phyloP scores from a whole-genome alignment of 2,888 invertebrate species.

The Trissoscelio sp. region DNA sequence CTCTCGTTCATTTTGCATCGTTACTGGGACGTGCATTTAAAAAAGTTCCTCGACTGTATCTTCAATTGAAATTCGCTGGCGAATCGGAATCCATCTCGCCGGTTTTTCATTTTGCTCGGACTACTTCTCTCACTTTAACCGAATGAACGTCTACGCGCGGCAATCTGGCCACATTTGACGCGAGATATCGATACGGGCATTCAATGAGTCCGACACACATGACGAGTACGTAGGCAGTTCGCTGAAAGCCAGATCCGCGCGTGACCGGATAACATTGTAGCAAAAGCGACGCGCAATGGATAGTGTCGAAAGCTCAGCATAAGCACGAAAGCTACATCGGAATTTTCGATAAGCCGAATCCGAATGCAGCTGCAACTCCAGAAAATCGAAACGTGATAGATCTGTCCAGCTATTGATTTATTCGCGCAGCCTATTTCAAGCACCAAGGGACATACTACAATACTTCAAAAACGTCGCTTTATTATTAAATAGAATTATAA shows the following conservation, averaged over 20 bases:
- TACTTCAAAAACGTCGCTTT: too few species aligned
- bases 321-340: slow-evolving; percentile 67
- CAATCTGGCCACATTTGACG: slow-evolving; percentile 64
- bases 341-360: slow-evolving; percentile 71
- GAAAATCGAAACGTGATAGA: slow-evolving; percentile 69
- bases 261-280: slow-evolving; percentile 72
- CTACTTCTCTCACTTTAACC: slow-evolving; percentile 50
- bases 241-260: slow-evolving; percentile 73
- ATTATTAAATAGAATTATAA: too few species aligned
- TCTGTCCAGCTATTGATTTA: slow-evolving; percentile 69
- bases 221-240: slow-evolving; percentile 66
- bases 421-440: slow-evolving; percentile 43
- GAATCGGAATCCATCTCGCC: slow-evolving; percentile 14
- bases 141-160: slow-evolving; percentile 62
- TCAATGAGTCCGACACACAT: slow-evolving; percentile 65
- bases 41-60: slow-evolving; percentile 28
- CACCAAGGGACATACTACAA: slow-evolving; percentile 26
- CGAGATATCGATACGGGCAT: slow-evolving; percentile 65
- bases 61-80: slow-evolving; percentile 33
- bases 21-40: slow-evolving; percentile 2
- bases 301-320: slow-evolving; percentile 71
- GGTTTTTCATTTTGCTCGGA: slow-evolving; percentile 34
- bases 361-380: slow-evolving; percentile 66
- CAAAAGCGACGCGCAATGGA: slow-evolving; percentile 62
- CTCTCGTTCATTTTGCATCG: background rate